Evolutionary conservation across 2,888 invertebrate genomes (phyloP).

Genomic region (Heliconius charithonia): DNA sequence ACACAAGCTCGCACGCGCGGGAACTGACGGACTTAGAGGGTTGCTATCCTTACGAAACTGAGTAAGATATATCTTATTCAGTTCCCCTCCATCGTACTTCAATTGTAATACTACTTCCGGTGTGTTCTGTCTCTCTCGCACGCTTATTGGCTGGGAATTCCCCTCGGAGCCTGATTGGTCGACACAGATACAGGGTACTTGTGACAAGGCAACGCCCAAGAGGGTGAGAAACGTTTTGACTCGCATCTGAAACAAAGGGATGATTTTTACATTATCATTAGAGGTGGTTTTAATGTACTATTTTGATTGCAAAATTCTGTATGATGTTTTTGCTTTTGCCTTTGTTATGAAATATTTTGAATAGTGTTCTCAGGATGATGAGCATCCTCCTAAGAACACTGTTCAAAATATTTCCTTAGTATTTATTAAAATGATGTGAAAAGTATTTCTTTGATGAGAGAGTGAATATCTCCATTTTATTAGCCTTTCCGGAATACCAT

Average conservation of each 20-base stretch:
- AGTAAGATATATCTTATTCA: slow-evolving; percentile 79
- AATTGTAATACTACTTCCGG: slow-evolving; percentile 77
- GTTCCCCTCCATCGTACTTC: slow-evolving; percentile 75
- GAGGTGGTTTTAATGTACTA: slow-evolving; percentile 11
- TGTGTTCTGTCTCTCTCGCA: slow-evolving; percentile 62
- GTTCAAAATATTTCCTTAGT: no score
- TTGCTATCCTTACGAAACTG: slow-evolving; percentile 70
- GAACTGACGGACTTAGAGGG: slow-evolving; percentile 66
- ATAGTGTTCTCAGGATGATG: not conserved
- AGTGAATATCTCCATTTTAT: not conserved
- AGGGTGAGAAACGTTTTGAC: slow-evolving; percentile 61
- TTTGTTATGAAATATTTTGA: not conserved
- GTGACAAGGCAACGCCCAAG: slow-evolving; percentile 64
- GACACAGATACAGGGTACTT: slow-evolving; percentile 43
- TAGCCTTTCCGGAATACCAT: not conserved
- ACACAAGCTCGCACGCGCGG: slow-evolving; percentile 66
- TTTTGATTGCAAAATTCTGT: not conserved
- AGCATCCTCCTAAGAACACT: no score
- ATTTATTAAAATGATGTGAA: not conserved
- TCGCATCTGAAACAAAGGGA: slow-evolving; percentile 58
- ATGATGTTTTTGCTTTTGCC: not conserved
- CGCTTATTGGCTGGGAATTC: slow-evolving; percentile 59
- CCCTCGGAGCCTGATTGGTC: slow-evolving; percentile 60
- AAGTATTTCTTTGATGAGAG: not conserved
- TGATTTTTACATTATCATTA: slow-evolving; percentile 23